Evolutionary conservation across 2,113 vertebrate genomes (phyloP), one percentile per base, ranked within the genome.

Genomic region (Rhipidura dahli): DNA sequence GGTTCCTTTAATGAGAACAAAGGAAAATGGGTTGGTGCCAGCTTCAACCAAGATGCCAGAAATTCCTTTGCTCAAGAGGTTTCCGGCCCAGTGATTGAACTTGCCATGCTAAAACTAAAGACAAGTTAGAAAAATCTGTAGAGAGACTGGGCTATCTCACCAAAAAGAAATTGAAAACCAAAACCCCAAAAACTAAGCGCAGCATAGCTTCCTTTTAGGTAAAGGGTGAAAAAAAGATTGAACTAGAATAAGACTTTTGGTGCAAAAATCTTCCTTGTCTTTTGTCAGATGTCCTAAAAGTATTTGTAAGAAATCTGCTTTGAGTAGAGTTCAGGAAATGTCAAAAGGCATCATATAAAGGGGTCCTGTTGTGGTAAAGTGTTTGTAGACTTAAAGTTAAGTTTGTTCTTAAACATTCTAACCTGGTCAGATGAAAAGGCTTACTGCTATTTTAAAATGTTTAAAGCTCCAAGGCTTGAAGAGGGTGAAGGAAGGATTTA

Each of bases 1-100:
- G 76, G 86, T 93, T 96, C 79, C 76, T 95, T 95, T 95, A 96
- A 93, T 92, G 68, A 94, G 89, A 96, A 96, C 94, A 94, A 97
- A 95, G 47, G 71, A 93, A 89, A 94, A 93, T 89, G 90, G 76
- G 83, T 90, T 94, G 54, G 64, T 97, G 94, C 95, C 96, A 96
- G 83, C 83, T 92, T 71, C 63, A 77, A 21, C 79, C 79, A 92
- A 93, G 90, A 97, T 94, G 94, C 91, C 96, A 96, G 94, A 95
- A 97, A 97, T 97, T 95, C 95, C 89, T 97, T 87, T 92, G 80
- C 83, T 94, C 30, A 44, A 76, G 89, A 97, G 80, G 59, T 94
- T 96, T 97, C 95, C 33, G 17, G 94, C 71, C 90, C 68, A 86
- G 79, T 70, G 79, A 47, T 79, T 90, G 76, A 95, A 63, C 30